Percentiles rank a stretch among this genome's conserved stretches.
Evolutionary conservation across 2,113 vertebrate genomes (phyloP).

Genomic region (Chaetodon trifascialis): DNA sequence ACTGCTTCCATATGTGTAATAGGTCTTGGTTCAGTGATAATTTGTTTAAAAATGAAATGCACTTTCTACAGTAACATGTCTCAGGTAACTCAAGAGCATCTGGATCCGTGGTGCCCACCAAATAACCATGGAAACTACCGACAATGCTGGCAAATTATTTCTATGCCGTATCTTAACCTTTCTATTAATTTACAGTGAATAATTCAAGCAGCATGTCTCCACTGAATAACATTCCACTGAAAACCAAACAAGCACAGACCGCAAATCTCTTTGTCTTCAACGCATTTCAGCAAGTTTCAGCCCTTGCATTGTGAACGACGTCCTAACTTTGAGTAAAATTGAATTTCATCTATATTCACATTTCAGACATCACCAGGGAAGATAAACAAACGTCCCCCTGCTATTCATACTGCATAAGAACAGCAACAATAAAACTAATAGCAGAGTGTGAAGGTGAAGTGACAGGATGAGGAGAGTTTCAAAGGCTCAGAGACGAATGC

Average conservation of each 20-base stretch:
- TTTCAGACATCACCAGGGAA: not conserved
- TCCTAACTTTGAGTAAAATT: not conserved
- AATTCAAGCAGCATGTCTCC: conserved; percentile 21
- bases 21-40: conserved; percentile 68
- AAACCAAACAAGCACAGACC: conserved; percentile 11
- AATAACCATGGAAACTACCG: conserved; percentile 75
- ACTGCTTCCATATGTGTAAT: conserved; percentile 77
- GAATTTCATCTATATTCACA: not conserved
- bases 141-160: conserved; percentile 30
- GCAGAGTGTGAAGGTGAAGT: conserved; percentile 43
- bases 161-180: conserved; percentile 6
- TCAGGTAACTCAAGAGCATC: conserved; percentile 72
- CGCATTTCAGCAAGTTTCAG: not conserved
- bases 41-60: conserved; percentile 81
- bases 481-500: conserved; percentile 67
- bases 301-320: not conserved
- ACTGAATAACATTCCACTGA: conserved; percentile 28
- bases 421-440: conserved; percentile 51
- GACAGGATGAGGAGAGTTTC: conserved; percentile 69
- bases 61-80: conserved; percentile 66
- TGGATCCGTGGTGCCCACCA: conserved; percentile 67
- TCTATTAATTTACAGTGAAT: conserved; percentile 33
- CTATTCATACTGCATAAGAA: not conserved
- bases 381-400: not conserved
- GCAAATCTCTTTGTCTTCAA: not conserved